Conservation (phyloP, 2,113 vertebrate species). For the Acanthochromis polyacanthus region DNA sequence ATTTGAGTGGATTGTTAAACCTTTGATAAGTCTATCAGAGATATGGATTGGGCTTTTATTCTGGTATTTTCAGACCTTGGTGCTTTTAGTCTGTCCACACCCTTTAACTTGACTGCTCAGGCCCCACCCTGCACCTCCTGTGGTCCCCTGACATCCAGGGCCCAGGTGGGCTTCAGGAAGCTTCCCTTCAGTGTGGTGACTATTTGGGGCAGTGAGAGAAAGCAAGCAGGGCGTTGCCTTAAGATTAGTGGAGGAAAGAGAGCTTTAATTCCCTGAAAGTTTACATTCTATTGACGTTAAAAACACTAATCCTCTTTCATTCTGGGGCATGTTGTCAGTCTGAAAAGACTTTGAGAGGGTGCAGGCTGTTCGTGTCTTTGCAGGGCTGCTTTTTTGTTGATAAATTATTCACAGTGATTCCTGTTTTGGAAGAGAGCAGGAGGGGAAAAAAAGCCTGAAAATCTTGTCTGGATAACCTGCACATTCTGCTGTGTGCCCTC, state of each 20-base stretch:
- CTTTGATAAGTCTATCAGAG: not conserved
- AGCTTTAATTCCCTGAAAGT: not conserved
- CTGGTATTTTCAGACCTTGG: not conserved
- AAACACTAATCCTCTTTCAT: not conserved
- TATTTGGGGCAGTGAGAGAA: not conserved
- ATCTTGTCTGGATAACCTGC: constrained; percentile 8
- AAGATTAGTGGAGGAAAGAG: not conserved
- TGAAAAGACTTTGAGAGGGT: not conserved
- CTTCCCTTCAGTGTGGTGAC: not conserved
- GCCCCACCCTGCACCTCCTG: no score
- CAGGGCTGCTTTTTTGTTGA: not conserved
- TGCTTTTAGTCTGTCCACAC: not conserved
- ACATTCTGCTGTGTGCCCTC: not conserved
- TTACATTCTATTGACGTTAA: not conserved
- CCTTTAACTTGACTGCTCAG: not conserved
- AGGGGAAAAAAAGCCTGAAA: constrained; percentile 13
- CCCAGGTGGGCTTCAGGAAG: constrained; percentile 1
- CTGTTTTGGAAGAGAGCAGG: not conserved
- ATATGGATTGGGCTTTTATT: not conserved
- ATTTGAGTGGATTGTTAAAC: no score
- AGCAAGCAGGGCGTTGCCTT: constrained; percentile 21
- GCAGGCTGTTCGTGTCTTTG: not conserved
- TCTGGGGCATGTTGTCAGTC: not conserved
- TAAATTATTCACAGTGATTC: constrained; percentile 40
- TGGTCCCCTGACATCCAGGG: no score